Evolutionary conservation across 2,797 vertebrate species (phyloP).

Genomic region (Chaenodraco wilsoni): DNA sequence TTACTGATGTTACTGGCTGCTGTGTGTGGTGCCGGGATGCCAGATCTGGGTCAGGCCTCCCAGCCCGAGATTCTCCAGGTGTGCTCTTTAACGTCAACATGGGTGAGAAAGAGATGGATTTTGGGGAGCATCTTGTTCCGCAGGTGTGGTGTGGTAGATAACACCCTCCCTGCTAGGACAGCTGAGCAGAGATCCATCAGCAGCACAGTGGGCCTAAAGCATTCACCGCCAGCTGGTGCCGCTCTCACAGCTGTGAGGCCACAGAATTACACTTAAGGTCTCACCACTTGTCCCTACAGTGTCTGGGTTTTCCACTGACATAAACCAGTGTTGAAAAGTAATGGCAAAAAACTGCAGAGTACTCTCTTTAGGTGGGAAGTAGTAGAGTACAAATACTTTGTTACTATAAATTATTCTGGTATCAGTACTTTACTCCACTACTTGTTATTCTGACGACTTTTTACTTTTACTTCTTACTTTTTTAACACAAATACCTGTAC

Average conservation of each 20-base stretch:
- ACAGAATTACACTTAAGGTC: slow-evolving; percentile 49
- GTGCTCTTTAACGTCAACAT: slow-evolving; percentile 49
- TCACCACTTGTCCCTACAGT: slow-evolving; percentile 34
- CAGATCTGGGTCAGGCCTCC: slow-evolving; percentile 77
- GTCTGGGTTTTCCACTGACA: slow-evolving; percentile 39
- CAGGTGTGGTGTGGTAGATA: slow-evolving; percentile 71
- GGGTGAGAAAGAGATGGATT: slow-evolving; percentile 61
- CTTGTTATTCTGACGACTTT: no score
- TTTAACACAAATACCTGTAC: no score
- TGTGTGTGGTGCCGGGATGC: slow-evolving; percentile 49
- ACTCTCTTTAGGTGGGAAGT: slow-evolving; percentile 1
- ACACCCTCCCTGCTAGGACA: slow-evolving; percentile 55
- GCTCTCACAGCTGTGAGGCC: slow-evolving; percentile 46
- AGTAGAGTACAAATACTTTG: no score
- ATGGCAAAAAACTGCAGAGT: slow-evolving; percentile 57
- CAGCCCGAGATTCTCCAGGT: slow-evolving; percentile 52
- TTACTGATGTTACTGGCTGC: slow-evolving; percentile 55
- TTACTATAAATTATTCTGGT: no score
- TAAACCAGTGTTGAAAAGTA: slow-evolving; percentile 51
- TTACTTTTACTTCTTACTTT: no score
- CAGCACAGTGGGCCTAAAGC: slow-evolving; percentile 62
- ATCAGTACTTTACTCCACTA: no score
- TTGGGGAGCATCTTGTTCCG: slow-evolving; percentile 51
- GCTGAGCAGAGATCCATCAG: slow-evolving; percentile 65
- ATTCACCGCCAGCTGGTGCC: slow-evolving; percentile 63